These are phyloP conservation scores for Calameuta filiformis DNA, from an alignment of 2,888 invertebrate genomes.

Conservation along the genomic window DNA sequence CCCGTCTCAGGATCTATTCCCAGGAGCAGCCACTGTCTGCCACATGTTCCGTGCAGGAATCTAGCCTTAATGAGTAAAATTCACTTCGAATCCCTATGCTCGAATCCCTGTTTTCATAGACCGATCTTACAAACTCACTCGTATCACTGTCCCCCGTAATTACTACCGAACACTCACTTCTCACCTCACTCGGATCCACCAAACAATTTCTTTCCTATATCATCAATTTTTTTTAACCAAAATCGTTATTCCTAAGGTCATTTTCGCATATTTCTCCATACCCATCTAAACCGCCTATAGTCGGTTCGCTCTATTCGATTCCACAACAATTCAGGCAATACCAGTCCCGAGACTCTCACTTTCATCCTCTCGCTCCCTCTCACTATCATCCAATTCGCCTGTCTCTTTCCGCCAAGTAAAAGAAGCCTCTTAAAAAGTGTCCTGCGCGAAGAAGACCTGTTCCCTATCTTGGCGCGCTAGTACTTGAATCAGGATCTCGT, in stretches of 20 bases:
- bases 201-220: background rate
- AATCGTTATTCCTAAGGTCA: background rate
- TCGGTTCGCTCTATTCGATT: background rate
- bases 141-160: background rate
- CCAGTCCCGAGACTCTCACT: background rate
- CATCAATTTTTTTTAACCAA: background rate
- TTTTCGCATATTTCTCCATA: background rate
- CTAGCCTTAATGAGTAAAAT: constrained; percentile 64
- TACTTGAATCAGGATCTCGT: constrained; percentile 39
- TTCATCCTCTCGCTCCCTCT: constrained; percentile 16
- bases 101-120: background rate
- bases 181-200: background rate
- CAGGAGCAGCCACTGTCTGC: constrained; percentile 26
- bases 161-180: background rate
- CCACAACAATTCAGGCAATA: background rate
- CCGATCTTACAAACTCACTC: background rate
- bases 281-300: background rate
- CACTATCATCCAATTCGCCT: background rate
- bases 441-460: constrained; percentile 37
- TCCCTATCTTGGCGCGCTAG: constrained; percentile 37
- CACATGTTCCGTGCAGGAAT: constrained; percentile 58
- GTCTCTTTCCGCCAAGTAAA: background rate
- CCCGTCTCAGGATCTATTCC: constrained; percentile 55
- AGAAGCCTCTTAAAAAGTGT: constrained; percentile 21
- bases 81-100: constrained; percentile 27